Evolutionary conservation across 2,113 vertebrate species (phyloP), one percentile per base, ranked within the genome.

Genomic region (Sebastes schlegelii): DNA sequence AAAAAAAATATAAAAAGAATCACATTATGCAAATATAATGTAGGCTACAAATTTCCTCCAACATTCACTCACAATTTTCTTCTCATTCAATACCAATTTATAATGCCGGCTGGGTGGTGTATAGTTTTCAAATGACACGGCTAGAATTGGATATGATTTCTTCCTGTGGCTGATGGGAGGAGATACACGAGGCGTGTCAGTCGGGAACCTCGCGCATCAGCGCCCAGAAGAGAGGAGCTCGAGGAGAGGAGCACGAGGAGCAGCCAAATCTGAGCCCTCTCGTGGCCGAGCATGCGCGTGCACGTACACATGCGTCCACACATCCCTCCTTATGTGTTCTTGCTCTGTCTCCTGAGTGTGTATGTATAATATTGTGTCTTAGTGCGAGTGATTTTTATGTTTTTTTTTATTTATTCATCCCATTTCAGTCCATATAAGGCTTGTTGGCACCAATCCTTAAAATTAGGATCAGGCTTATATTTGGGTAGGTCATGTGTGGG

Each of bases 11-110:
- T 26, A 40, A 55, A 74, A 80, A 80, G 83, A 84, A 85, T 86
- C 55, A 49, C 23, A 92, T 90, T 87, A 91, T 89, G 89, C 80
- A 91, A 91, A 92, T 88, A n/a, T 26, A 26, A 26, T 82, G 23
- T 63, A 67, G 65, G 42, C 21, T 74, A 46, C 19, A 88, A 7
- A 83, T 86, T 74, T 87, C 64, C 67, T 80, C 17, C 77, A 76
- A 61, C 69, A 81, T 78, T 60, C 61, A 17, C 49, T 61, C 76
- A 43, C 43, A 7, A 73, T 67, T 34, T 67, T 43, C 46, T 70
- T 51, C 23, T n/a, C 34, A 69, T 84, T 90, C 75, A 89, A 66
- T 67, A 48, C 23, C 63, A 79, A 77, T 82, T 86, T 72, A 23
- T 67, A 78, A 55, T 62, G 60, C 63, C 1, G 79, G 14, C 77